Percentiles rank a stretch among this genome's conserved stretches.
Evolutionary conservation across 1,140 invertebrate species (phyloP).

Genomic region (Drosophila mayri): DNA sequence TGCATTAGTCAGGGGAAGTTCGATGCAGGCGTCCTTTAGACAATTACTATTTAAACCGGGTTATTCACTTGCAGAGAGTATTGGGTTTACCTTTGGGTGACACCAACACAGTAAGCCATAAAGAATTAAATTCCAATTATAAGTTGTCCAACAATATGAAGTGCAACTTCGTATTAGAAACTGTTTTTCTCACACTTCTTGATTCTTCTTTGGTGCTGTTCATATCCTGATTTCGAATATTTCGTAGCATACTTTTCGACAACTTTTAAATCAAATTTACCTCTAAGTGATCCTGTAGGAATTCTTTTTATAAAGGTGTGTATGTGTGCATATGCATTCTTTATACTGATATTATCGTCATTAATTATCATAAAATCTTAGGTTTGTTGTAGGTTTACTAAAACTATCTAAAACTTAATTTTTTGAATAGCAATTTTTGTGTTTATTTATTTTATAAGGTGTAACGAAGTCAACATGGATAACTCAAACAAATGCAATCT

Average conservation of each 20-base stretch:
- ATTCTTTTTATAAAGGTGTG: no score
- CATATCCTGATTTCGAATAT: not conserved
- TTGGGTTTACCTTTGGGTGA: not conserved
- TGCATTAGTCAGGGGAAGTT: conserved; percentile 22
- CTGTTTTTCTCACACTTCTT: not conserved
- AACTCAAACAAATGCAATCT: no score
- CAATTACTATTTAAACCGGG: not conserved
- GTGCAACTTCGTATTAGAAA: not conserved
- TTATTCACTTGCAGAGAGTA: not conserved
- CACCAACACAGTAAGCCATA: not conserved
- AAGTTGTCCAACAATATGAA: not conserved
- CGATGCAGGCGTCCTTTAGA: not conserved
- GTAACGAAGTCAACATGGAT: no score
- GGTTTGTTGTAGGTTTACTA: no score
- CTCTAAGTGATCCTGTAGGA: no score
- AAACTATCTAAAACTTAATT: no score
- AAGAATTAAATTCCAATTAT: not conserved
- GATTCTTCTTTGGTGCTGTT: not conserved
- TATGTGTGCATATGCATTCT: no score
- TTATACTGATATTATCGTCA: no score
- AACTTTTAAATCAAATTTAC: no score
- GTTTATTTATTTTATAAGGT: no score
- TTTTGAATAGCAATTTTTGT: no score
- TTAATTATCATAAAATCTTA: no score
- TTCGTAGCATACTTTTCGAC: not conserved